Evolutionary conservation across 2,888 invertebrate genomes (phyloP).

Genomic region (Lasioglossum morio): DNA sequence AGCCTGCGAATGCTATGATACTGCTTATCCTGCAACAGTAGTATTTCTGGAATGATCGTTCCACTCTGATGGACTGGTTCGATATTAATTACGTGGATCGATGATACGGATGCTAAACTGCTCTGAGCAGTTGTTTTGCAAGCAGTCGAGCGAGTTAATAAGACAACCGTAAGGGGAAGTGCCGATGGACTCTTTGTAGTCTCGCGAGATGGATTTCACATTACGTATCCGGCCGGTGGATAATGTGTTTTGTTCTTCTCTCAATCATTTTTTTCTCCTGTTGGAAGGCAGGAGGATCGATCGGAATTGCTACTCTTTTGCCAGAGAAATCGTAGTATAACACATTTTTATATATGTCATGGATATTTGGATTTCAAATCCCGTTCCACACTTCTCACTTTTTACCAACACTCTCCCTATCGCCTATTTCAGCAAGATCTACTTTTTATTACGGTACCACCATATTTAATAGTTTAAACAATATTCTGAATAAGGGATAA

Average conservation of each 20-base stretch:
- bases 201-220: neutral
- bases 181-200: conserved; percentile 1
- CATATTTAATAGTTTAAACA: no score
- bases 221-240: neutral
- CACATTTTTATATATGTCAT: no score
- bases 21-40: neutral
- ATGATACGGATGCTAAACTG: conserved; percentile 7
- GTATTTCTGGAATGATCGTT: neutral
- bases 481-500: no score
- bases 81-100: neutral
- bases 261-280: neutral
- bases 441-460: no score
- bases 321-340: neutral
- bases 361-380: no score
- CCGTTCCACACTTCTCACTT: no score
- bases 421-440: no score
- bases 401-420: no score
- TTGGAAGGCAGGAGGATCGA: neutral
- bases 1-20: neutral
- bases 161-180: neutral
- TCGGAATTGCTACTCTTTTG: neutral
- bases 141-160: neutral
- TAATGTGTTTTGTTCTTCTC: neutral
- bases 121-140: neutral
- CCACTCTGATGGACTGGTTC: neutral